Base-by-base conservation (phyloP, 2,113 vertebrate genomes). In the Zapus hudsonius region DNA sequence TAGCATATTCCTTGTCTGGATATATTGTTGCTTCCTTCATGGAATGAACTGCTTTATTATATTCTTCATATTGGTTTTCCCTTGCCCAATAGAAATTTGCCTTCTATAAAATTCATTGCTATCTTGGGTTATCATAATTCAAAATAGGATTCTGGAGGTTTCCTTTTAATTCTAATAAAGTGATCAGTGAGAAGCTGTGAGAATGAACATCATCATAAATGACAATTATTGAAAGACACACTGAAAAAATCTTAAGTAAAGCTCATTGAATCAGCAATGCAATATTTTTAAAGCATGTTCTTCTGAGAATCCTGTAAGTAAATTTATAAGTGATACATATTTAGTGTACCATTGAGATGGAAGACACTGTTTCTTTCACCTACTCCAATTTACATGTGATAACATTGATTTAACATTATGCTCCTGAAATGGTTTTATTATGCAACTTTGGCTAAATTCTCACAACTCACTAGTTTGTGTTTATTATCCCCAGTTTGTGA, bases 221-320 rank as follows among this genome's bases (percentile, higher is more conserved):
- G 81, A 13, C 52, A 93, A 59, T 63, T 87, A 36, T 5, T 10
- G 10, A 29, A 84, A 81, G 0, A 12, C 4, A 55, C 27, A 52
- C 72, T 84, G 29, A 79, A 91, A 89, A 93, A 80, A 92, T 89
- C 19, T 88, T 87, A 92, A 72, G 38, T 84, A 64, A 96, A 89
- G 4, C 4, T 44, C 31, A 16, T 31, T 76, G 12, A 23, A 19
- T 36, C 13, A 87, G 7, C 9, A 93, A 61, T 61, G 10, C 29
- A 79, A 15, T 57, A 70, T 38, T 76, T 57, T 55, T 36, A 36
- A 63, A 55, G 27, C 22, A 31, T 92, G 5, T 40, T 9, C 76
- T 80, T 85, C 73, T 55, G 85, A 93, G 1, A 9, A 70, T 91
- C n/a, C 29, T 40, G 31, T 67, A 55, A 33, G 8, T 57, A 91